Evolutionary conservation across 2,113 vertebrate species (phyloP).

Genomic region (Pachypanchax playfairii): DNA sequence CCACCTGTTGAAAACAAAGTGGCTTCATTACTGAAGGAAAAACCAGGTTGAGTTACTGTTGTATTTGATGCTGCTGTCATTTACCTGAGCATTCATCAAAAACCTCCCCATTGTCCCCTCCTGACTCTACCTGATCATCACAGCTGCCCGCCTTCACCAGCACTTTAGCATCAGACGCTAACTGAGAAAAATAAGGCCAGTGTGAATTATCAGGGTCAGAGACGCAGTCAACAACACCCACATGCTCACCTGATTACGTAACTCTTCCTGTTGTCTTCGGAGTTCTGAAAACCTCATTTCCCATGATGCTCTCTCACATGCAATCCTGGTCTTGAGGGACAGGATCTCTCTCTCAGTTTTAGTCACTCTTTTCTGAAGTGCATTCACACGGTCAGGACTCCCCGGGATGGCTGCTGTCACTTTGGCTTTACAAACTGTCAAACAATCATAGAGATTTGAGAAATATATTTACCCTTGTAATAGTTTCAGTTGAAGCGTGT

Average conservation of each 20-base stretch:
- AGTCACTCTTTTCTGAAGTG: constrained; percentile 73
- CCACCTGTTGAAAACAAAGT: constrained; percentile 33
- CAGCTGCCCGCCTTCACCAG: constrained; percentile 23
- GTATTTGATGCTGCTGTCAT: neutral
- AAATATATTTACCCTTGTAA: no score
- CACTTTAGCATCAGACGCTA: constrained; percentile 54
- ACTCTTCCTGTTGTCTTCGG: constrained; percentile 76
- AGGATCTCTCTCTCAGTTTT: constrained; percentile 79
- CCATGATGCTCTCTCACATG: constrained; percentile 82
- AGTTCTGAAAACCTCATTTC: constrained; percentile 82
- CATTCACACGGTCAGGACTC: constrained; percentile 46
- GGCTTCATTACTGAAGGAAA: constrained; percentile 9
- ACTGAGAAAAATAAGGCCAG: constrained; percentile 32
- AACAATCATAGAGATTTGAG: neutral
- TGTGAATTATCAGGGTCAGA: constrained; percentile 3
- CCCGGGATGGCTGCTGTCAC: constrained; percentile 39
- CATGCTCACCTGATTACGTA: constrained; percentile 73
- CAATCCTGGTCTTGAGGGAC: constrained; percentile 80
- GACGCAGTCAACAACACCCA: neutral
- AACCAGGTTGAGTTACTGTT: neutral
- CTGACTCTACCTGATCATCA: constrained; percentile 38
- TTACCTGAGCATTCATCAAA: constrained; percentile 62
- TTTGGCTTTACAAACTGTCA: constrained; percentile 46
- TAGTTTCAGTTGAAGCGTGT: no score
- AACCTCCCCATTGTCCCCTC: constrained; percentile 48